Percentiles rank a stretch among this genome's conserved stretches.
phyloP scores from a whole-genome alignment of 2,113 vertebrate genomes.

The Rhynchomys soricoides region DNA sequence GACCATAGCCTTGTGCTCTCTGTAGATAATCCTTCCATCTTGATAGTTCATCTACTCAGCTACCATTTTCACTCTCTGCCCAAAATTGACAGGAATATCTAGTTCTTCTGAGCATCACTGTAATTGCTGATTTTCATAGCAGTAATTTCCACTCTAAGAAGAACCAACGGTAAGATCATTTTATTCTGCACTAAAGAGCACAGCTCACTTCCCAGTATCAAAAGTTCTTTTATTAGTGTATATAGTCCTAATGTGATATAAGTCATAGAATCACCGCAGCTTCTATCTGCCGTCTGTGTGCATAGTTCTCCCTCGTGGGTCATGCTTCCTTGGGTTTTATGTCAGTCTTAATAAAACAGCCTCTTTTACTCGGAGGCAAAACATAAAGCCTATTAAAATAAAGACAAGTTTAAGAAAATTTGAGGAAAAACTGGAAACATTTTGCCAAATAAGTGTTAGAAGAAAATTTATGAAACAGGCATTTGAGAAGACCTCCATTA shows the following conservation, averaged over 20 bases:
- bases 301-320: neutral
- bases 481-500: constrained; percentile 39
- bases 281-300: neutral
- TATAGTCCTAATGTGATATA: neutral
- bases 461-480: neutral
- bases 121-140: constrained; percentile 6
- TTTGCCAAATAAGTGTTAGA: neutral
- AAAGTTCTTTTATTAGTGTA: neutral
- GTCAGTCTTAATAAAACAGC: neutral
- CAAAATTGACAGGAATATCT: constrained; percentile 16
- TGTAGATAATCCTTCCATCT: neutral
- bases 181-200: neutral
- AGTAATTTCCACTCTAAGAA: neutral
- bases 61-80: neutral
- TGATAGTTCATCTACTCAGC: neutral
- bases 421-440: constrained; percentile 15
- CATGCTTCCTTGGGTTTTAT: neutral
- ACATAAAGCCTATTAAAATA: constrained; percentile 6
- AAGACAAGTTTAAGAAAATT: neutral
- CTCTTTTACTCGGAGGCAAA: constrained; percentile 14
- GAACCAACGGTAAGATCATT: neutral
- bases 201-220: neutral
- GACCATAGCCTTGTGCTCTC: neutral
- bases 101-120: neutral
- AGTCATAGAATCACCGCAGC: neutral